Percentiles rank a stretch among this genome's conserved stretches.
phyloP scores from a whole-genome alignment of 2,888 invertebrate species.

The Pilophorus perplexus region DNA sequence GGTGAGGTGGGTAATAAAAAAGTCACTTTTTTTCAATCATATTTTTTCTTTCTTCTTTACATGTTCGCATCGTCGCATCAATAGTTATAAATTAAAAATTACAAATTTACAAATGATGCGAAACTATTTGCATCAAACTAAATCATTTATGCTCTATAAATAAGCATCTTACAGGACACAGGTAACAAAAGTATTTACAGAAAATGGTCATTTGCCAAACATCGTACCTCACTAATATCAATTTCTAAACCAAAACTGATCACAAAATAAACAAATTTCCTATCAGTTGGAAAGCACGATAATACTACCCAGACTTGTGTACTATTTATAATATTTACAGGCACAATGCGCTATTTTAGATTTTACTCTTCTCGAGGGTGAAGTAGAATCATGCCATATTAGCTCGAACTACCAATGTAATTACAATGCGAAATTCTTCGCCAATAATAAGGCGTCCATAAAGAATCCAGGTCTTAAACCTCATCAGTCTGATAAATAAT shows the following conservation, averaged over 20 bases:
- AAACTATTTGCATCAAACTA: not conserved
- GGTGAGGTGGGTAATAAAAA: no score
- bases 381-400: no score
- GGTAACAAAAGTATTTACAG: slow-evolving; percentile 37
- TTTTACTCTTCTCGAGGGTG: no score
- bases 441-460: not conserved
- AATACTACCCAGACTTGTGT: not conserved
- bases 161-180: slow-evolving; percentile 5
- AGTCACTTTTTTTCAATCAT: slow-evolving; percentile 26
- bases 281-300: not conserved
- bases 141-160: slow-evolving; percentile 23
- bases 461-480: not conserved
- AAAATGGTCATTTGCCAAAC: slow-evolving; percentile 16
- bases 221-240: slow-evolving; percentile 16
- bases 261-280: slow-evolving; percentile 1
- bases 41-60: slow-evolving; percentile 4
- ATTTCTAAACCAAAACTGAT: slow-evolving; percentile 3
- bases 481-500: slow-evolving; percentile 9
- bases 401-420: no score
- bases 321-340: slow-evolving; percentile 29
- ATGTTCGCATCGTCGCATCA: slow-evolving; percentile 6
- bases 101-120: slow-evolving; percentile 36
- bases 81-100: slow-evolving; percentile 30
- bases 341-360: not conserved
- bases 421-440: not conserved